phyloP scores from a whole-genome alignment of 2,888 invertebrate species.

The Lasiommata megera region DNA sequence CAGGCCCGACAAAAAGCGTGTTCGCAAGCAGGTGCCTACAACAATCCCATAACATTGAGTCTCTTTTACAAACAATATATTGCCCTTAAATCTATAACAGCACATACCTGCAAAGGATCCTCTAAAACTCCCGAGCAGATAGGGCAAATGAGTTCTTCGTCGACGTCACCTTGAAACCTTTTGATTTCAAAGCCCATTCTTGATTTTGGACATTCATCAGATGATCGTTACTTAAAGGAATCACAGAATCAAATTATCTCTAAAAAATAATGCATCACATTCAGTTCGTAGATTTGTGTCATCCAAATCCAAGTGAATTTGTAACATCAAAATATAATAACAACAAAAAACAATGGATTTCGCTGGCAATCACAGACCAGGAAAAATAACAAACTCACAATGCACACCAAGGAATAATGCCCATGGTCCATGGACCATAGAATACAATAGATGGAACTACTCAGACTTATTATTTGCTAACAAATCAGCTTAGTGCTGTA shows the following conservation, averaged over 20 bases:
- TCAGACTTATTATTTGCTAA: no score
- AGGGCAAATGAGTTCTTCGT: constrained; percentile 97
- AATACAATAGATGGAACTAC: no score
- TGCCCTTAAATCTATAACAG: not conserved
- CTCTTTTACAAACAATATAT: not conserved
- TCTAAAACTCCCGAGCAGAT: constrained; percentile 98
- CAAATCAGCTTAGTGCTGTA: no score
- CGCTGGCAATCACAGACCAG: no score
- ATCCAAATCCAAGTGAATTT: constrained; percentile 42
- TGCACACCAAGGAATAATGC: no score
- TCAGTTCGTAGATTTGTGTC: constrained; percentile 32
- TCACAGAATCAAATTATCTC: constrained; percentile 7
- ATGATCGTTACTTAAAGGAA: constrained; percentile 7
- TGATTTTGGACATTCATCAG: constrained; percentile 37
- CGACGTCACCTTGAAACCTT: constrained; percentile 97
- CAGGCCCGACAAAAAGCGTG: constrained; percentile 97
- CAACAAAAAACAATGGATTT: constrained; percentile 39
- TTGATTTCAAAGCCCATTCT: constrained; percentile 96
- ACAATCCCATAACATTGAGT: not conserved
- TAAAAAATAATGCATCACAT: constrained; percentile 12
- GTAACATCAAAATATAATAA: constrained; percentile 27
- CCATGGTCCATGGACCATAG: no score
- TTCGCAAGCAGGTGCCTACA: constrained; percentile 95
- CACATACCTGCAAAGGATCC: constrained; percentile 93
- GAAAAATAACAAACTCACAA: no score